Percentiles rank a stretch among this genome's conserved stretches.
Evolutionary conservation across 2,113 vertebrate genomes (phyloP).

Genomic region (Notiomystis cincta): DNA sequence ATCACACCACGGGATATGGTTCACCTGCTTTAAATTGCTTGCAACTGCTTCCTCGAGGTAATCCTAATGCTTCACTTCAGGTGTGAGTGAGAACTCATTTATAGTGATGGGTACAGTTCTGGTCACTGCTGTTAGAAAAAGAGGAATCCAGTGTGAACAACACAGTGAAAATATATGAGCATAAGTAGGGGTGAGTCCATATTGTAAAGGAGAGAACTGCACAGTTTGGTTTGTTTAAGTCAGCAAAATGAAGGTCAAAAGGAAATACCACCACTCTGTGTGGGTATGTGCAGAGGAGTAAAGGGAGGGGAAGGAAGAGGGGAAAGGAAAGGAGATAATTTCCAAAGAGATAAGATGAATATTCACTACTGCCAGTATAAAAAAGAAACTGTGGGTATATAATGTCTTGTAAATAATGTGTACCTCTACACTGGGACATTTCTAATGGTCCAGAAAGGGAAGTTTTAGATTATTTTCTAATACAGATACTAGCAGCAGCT

Average conservation of each 20-base stretch:
- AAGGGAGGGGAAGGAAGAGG: background rate
- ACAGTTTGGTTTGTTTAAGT: background rate
- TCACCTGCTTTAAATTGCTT: background rate
- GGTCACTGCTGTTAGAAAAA: background rate
- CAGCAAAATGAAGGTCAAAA: background rate
- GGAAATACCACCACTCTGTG: background rate
- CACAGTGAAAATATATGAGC: rapidly evolving
- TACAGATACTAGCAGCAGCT: background rate
- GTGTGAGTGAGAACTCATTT: background rate
- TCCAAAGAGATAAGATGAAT: background rate
- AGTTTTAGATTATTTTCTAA: background rate
- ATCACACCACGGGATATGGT: background rate
- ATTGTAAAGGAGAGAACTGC: background rate
- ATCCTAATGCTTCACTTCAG: background rate
- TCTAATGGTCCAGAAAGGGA: background rate
- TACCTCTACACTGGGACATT: background rate
- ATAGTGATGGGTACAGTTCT: background rate
- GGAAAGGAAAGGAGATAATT: background rate
- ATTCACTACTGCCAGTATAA: background rate
- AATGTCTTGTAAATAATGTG: background rate
- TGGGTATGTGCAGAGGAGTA: background rate
- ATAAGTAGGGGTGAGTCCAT: background rate
- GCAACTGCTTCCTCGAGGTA: background rate
- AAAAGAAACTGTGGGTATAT: background rate
- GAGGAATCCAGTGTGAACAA: background rate